These are phyloP conservation scores for Apoda limacodes DNA, from an alignment of 2,888 invertebrate species.

Conservation along the genomic window DNA sequence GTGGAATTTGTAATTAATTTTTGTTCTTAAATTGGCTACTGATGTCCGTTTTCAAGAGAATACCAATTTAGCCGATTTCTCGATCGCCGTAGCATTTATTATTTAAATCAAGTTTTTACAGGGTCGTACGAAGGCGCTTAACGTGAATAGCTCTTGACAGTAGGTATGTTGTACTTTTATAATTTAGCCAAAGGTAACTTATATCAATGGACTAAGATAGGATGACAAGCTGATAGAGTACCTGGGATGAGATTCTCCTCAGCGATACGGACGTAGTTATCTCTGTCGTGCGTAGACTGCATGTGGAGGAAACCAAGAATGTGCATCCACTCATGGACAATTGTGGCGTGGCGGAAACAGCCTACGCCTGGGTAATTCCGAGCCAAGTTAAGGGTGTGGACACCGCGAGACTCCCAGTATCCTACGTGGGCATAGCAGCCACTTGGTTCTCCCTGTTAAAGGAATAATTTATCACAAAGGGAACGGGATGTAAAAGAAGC, in stretches of 20 bases:
- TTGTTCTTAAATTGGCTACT: too few species aligned
- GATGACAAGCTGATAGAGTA: slow-evolving; percentile 23
- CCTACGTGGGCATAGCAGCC: slow-evolving; percentile 59
- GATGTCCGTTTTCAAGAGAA: too few species aligned
- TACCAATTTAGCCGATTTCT: too few species aligned
- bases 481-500: too few species aligned
- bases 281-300: slow-evolving; percentile 55
- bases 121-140: too few species aligned
- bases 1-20: too few species aligned
- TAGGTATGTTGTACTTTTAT: too few species aligned
- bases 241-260: slow-evolving; percentile 75
- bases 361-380: slow-evolving; percentile 54
- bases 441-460: slow-evolving; percentile 33
- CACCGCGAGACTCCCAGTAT: slow-evolving; percentile 41
- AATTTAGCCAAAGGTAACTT: too few species aligned
- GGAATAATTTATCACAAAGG: too few species aligned
- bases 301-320: slow-evolving; percentile 60
- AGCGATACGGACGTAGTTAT: slow-evolving; percentile 73
- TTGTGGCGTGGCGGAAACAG: slow-evolving; percentile 73
- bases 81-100: too few species aligned
- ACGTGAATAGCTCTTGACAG: too few species aligned
- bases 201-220: slow-evolving; percentile 34
- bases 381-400: slow-evolving; percentile 65
- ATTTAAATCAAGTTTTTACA: too few species aligned
- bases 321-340: slow-evolving; percentile 80